These are phyloP conservation scores for Oncorhynchus kisutch DNA, from an alignment of 2,113 vertebrate species.

Conservation along the genomic window DNA sequence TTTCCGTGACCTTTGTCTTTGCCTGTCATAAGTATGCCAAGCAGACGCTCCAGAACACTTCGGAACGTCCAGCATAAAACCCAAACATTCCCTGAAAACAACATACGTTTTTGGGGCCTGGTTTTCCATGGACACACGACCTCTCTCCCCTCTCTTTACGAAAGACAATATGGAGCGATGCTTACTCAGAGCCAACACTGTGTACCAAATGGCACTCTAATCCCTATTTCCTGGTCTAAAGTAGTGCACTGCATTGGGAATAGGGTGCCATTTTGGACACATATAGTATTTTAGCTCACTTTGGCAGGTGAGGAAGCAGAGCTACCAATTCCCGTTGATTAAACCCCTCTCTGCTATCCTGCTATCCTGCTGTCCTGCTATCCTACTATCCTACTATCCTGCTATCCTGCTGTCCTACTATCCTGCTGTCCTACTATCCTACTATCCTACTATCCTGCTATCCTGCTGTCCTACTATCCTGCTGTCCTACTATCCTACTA, in stretches of 20 bases:
- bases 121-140: not conserved
- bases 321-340: not conserved
- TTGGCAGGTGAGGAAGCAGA: not conserved
- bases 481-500: too few relatives aligned
- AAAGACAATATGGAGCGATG: not conserved
- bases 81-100: not conserved
- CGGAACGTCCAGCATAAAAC: not conserved
- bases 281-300: not conserved
- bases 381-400: too few relatives aligned
- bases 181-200: not conserved
- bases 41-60: not conserved
- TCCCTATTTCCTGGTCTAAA: too few relatives aligned
- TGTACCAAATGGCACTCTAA: too few relatives aligned
- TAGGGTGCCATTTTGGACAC: too few relatives aligned
- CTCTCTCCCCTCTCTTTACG: not conserved
- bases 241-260: too few relatives aligned
- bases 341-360: not conserved
- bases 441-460: too few relatives aligned
- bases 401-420: too few relatives aligned
- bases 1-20: constrained; percentile 1
- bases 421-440: too few relatives aligned
- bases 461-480: too few relatives aligned
- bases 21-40: constrained; percentile 20
- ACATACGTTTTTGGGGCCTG: not conserved
- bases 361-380: too few relatives aligned